Percentiles rank a stretch among this genome's conserved stretches.
Conservation (phyloP, 2,888 invertebrate species). For the Campopleginae sp. region DNA sequence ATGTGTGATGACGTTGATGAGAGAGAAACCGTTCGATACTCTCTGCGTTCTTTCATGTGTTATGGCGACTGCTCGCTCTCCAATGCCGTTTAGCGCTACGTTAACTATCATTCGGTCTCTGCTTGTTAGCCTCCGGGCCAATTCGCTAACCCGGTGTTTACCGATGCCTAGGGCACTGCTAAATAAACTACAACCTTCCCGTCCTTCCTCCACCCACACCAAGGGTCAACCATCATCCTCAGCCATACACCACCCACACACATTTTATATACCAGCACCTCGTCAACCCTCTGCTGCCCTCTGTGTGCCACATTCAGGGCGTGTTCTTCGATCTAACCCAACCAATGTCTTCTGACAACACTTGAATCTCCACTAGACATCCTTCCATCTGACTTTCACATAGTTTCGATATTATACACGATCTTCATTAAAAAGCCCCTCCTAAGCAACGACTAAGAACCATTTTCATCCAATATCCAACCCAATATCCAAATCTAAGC, state of each 20-base stretch:
- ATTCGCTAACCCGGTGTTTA: slow-evolving; percentile 84
- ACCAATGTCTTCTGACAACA: slow-evolving; percentile 36
- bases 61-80: slow-evolving; percentile 74
- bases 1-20: slow-evolving; percentile 43
- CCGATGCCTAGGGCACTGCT: slow-evolving; percentile 83
- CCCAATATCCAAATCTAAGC: background rate
- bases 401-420: slow-evolving; percentile 1
- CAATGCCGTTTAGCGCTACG: slow-evolving; percentile 84
- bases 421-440: slow-evolving; percentile 9
- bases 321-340: slow-evolving; percentile 41
- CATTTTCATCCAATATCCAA: background rate
- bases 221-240: slow-evolving; percentile 61
- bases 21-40: slow-evolving; percentile 43
- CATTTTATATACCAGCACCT: slow-evolving; percentile 28
- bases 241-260: background rate
- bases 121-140: slow-evolving; percentile 80
- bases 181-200: slow-evolving; percentile 81
- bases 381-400: background rate
- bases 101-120: slow-evolving; percentile 83
- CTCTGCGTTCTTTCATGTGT: slow-evolving; percentile 60
- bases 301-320: slow-evolving; percentile 35
- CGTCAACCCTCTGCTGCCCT: slow-evolving; percentile 23
- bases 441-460: background rate
- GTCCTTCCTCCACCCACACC: slow-evolving; percentile 55
- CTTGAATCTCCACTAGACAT: slow-evolving; percentile 34